Conservation (phyloP, 2,888 invertebrate genomes). For the Torymus aiolomorphi region DNA sequence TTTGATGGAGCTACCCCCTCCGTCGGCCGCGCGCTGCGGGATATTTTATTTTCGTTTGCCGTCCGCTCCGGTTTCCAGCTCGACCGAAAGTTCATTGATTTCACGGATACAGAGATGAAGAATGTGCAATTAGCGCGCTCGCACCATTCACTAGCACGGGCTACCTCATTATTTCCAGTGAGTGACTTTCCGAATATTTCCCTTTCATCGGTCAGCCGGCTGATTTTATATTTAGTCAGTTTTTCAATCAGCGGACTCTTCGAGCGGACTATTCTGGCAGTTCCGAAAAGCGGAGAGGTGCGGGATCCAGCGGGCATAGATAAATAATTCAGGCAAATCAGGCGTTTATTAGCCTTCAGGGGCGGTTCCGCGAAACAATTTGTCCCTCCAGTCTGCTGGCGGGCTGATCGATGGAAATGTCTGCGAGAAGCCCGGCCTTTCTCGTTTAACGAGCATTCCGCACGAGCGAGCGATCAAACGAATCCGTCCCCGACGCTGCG, state of each 20-base stretch:
- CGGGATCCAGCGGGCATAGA: neutral
- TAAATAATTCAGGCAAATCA: slow-evolving; percentile 2
- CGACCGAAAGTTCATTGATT: slow-evolving; percentile 14
- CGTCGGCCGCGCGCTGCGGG: neutral
- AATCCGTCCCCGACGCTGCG: slow-evolving; percentile 32
- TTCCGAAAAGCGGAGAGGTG: no score
- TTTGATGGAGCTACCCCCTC: neutral
- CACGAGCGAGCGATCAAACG: slow-evolving; percentile 26
- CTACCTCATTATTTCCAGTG: no score
- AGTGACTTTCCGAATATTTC: no score
- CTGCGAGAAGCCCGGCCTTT: neutral
- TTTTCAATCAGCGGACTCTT: neutral
- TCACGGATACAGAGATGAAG: neutral
- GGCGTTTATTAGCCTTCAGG: slow-evolving; percentile 22
- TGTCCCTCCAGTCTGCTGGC: slow-evolving; percentile 49
- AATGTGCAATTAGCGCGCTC: neutral
- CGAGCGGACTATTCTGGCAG: no score
- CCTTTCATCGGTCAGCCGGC: neutral
- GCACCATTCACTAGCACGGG: no score
- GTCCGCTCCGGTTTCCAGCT: neutral
- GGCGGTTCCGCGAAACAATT: slow-evolving; percentile 19
- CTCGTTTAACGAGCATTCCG: slow-evolving; percentile 47
- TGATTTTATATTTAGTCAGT: neutral
- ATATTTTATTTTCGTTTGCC: no score
- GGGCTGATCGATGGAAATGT: slow-evolving; percentile 47